These are phyloP conservation scores for Acanthoscelides obtectus DNA, from an alignment of 2,888 invertebrate genomes.

Conservation along the genomic window DNA sequence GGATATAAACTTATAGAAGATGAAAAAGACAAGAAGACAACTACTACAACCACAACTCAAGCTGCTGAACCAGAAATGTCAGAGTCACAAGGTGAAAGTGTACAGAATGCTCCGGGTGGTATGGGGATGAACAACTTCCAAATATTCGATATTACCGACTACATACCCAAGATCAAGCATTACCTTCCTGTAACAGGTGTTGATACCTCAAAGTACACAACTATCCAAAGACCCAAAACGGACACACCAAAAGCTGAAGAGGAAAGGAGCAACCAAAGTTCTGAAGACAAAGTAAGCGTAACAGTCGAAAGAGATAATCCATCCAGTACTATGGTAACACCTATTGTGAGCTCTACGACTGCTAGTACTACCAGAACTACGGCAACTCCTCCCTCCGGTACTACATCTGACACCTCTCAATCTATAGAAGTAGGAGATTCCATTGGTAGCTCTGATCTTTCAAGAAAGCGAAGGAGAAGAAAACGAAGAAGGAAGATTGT, in stretches of 20 bases:
- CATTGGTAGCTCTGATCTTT: neutral
- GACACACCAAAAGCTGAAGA: slow-evolving; percentile 28
- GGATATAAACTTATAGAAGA: slow-evolving; percentile 40
- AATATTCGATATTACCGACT: slow-evolving; percentile 43
- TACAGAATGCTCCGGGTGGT: slow-evolving; percentile 36
- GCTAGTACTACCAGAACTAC: slow-evolving; percentile 12
- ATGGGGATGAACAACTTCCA: slow-evolving; percentile 25
- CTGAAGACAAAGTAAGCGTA: neutral
- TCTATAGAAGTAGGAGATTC: neutral
- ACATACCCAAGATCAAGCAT: slow-evolving; percentile 38
- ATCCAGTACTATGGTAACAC: neutral
- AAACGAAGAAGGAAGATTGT: slow-evolving; percentile 8
- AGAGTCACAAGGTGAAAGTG: slow-evolving; percentile 21
- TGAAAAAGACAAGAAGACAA: slow-evolving; percentile 25
- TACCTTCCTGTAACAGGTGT: slow-evolving; percentile 39
- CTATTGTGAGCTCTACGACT: slow-evolving; percentile 2
- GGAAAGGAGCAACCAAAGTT: slow-evolving; percentile 8
- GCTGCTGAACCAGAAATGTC: slow-evolving; percentile 23
- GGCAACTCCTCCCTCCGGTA: slow-evolving; percentile 12
- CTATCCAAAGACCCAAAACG: slow-evolving; percentile 38
- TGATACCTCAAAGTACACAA: slow-evolving; percentile 45
- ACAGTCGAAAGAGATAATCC: neutral
- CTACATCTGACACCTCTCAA: neutral
- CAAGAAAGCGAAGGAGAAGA: neutral
- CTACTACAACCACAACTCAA: slow-evolving; percentile 26